Conservation (phyloP, 2,888 invertebrate species). For the Eurytoma californica region DNA sequence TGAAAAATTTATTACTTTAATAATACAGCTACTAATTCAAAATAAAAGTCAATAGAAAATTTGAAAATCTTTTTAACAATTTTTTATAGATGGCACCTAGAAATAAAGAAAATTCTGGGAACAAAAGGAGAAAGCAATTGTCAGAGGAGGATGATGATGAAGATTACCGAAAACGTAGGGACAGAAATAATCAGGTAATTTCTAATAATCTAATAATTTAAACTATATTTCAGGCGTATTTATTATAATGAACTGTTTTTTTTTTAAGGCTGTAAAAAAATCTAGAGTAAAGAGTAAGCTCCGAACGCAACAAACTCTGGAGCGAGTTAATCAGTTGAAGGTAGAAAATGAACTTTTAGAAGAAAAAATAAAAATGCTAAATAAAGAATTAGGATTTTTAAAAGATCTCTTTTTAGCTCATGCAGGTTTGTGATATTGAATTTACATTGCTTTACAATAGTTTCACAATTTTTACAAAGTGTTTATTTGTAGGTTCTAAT, state of each 20-base stretch:
- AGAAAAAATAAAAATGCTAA: conserved; percentile 87
- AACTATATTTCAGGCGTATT: conserved; percentile 26
- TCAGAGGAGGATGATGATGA: conserved; percentile 82
- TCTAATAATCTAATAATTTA: background rate
- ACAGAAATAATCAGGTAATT: conserved; percentile 85
- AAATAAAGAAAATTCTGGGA: conserved; percentile 68
- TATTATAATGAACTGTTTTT: conserved; percentile 1
- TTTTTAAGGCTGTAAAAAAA: conserved; percentile 85
- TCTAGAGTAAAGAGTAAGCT: conserved; percentile 87
- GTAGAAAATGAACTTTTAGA: conserved; percentile 87
- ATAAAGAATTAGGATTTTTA: conserved; percentile 86
- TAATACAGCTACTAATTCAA: too few relatives aligned
- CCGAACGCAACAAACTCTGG: conserved; percentile 86
- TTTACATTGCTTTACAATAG: background rate
- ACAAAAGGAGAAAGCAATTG: conserved; percentile 64
- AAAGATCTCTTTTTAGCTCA: conserved; percentile 89
- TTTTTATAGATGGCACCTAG: conserved; percentile 70
- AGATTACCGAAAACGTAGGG: conserved; percentile 84
- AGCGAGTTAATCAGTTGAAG: conserved; percentile 84
- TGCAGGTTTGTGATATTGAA: conserved; percentile 78
- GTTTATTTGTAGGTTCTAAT: conserved; percentile 65
- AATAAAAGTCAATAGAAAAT: background rate
- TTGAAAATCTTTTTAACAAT: background rate
- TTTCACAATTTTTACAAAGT: conserved; percentile 28
- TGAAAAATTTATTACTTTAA: background rate